Base-by-base conservation (phyloP, 2,888 invertebrate species). In the Kuschelorhynchus macadamiae region DNA sequence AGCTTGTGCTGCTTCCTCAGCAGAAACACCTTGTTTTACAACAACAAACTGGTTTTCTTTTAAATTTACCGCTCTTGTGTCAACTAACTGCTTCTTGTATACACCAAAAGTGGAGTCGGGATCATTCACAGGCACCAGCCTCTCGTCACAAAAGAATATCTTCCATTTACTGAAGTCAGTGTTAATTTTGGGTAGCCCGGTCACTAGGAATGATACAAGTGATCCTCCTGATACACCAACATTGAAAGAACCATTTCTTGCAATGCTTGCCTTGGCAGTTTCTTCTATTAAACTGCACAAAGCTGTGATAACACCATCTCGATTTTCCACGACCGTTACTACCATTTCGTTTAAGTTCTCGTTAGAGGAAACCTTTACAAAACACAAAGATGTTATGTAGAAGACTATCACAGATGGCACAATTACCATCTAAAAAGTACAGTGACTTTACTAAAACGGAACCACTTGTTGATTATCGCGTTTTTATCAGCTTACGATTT, bases 61-160 rank as follows among this genome's bases (percentile, higher is more conserved):
- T 1, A 96, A 81, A 0, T 87, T 85, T 20, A 92, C 86, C 72
- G 88, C 88, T 0, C 88, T 88, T 7, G 71, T 64, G 42, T 76
- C 77, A 32, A 92, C 82, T 17, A 97, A 85, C 39, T 89, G 86
- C 14, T 85, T 84, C 79, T 90, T 91, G 81, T 97, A 98, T 2
- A 88, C 84, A 0, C 93, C 94, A 81, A 89, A 97, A 0, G 96
- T 98, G 0, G 96, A 97, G 65, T 99, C 97, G 0, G 87, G 85
- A 80, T 91, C 89, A 70, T 91, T 88, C 74, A 91, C 89, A 0
- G 94, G 89, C 0, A 99, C 98, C 46, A 96, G 87, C 73, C 99
- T 87, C 83, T 99, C 99, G 82, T 99, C 98, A 80, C 97, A 97
- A 82, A 98, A 96, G 76, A 96, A 96, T 57, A 98, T 87, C 71